Evolutionary conservation across 2,797 vertebrate species (phyloP), one percentile per base, ranked within the genome.

Genomic region (Hoplostethus mediterraneus): DNA sequence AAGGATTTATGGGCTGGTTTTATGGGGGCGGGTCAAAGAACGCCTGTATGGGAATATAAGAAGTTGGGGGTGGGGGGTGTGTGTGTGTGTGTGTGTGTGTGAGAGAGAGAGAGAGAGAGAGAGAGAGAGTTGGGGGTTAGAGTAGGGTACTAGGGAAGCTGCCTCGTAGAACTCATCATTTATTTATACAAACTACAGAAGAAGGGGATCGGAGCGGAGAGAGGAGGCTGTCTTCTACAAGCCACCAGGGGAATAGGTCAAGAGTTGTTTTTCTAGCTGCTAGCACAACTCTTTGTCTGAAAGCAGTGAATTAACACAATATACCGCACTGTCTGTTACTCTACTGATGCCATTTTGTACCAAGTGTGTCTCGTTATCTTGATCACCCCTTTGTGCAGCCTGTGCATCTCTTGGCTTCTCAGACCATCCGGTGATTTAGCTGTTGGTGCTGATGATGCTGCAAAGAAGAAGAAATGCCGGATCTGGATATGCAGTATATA

Each of bases 181-280:
- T 91, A 93, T 93, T 93, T 85, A 93, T 93, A 86, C 80, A 80
- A 86, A 90, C 90, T 91, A 91, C 85, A 90, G 89, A 93, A 84
- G 89, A 91, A 52, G 88, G 87, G 86, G 86, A 89, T 87, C 84
- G 21, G 47, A 31, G 80, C 49, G 16, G 54, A 56, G 77, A 63
- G 78, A 53, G 80, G 77, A 70, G 75, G 70, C 70, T 83, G 80
- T 64, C 79, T 83, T 66, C 84, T 72, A 77, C 73, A 49, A 77
- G 79, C 63, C 17, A 38, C 74, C 83, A 71, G 64, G 89, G 89
- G 91, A 93, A 85, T 90, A 78, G 89, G 91, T 91, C 92, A 93
- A 89, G 80, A 88, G 77, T 83, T 90, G 86, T 91, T 92, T 92
- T 93, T 92, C 77, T 91, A 63, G 84, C 90, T 87, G 88, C 72